phyloP scores from a whole-genome alignment of 2,797 vertebrate species.

The Phataginus tricuspis region DNA sequence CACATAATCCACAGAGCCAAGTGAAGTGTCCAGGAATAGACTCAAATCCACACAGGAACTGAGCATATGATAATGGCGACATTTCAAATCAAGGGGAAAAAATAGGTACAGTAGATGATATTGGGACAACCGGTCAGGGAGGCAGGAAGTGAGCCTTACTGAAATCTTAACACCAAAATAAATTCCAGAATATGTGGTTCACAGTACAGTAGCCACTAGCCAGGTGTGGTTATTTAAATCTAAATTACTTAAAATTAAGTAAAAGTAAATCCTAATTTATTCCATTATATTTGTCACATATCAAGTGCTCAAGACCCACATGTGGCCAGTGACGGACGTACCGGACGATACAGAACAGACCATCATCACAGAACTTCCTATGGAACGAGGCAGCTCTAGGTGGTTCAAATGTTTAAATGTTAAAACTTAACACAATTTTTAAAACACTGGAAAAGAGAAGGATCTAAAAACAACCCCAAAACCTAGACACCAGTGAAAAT shows the following conservation, averaged over 20 bases:
- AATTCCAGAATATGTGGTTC: not conserved
- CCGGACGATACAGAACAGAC: not conserved
- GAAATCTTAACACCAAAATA: not conserved
- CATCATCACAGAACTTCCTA: not conserved
- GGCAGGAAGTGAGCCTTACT: not conserved
- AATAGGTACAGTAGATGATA: not conserved
- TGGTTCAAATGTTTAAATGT: not conserved
- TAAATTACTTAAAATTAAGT: not conserved
- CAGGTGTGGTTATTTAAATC: not conserved
- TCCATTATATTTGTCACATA: not conserved
- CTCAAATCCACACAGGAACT: not conserved
- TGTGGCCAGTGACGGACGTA: too few species aligned
- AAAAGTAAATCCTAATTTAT: not conserved
- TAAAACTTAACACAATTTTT: not conserved
- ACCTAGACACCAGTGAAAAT: not conserved
- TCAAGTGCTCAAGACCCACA: not conserved
- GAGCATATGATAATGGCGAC: not conserved
- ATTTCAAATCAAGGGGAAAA: not conserved
- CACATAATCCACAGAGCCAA: not conserved
- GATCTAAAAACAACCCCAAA: not conserved
- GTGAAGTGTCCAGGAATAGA: not conserved
- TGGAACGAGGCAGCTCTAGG: not conserved
- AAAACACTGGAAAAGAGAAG: not conserved
- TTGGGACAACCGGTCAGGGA: not conserved
- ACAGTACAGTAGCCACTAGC: not conserved